Percentiles rank a stretch among this genome's conserved stretches.
Conservation (phyloP, 2,888 invertebrate species). For the Spodoptera littoralis region DNA sequence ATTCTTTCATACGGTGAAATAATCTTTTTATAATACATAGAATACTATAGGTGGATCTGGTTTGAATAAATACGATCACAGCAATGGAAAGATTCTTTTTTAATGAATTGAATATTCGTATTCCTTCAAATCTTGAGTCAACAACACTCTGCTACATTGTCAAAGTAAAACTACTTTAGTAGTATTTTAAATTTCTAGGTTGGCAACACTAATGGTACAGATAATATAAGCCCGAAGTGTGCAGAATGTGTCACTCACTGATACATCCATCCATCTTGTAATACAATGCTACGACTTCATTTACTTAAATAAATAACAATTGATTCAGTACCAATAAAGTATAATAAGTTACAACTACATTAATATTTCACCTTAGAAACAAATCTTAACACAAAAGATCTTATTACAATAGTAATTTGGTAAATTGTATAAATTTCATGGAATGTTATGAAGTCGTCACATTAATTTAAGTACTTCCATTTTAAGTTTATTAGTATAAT, state of each 20-base stretch:
- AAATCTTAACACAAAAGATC: conserved; percentile 28
- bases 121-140: conserved; percentile 21
- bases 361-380: conserved; percentile 19
- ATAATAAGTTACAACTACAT: conserved; percentile 37
- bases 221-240: conserved; percentile 7
- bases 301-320: conserved; percentile 43
- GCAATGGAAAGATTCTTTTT: not conserved
- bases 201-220: conserved; percentile 31
- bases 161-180: conserved; percentile 18
- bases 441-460: conserved; percentile 41
- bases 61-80: conserved; percentile 25
- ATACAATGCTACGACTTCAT: conserved; percentile 41
- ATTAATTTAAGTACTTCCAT: conserved; percentile 26
- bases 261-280: conserved; percentile 26
- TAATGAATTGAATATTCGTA: not conserved
- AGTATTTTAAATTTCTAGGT: conserved; percentile 18
- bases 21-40: conserved; percentile 40
- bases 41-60: conserved; percentile 10
- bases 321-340: conserved; percentile 39
- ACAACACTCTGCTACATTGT: conserved; percentile 12
- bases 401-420: conserved; percentile 41
- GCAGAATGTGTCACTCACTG: conserved; percentile 11
- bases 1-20: conserved; percentile 58
- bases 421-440: conserved; percentile 26
- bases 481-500: conserved; percentile 21